Percentiles rank a stretch among this genome's conserved stretches.
phyloP scores from a whole-genome alignment of 2,888 invertebrate genomes.

The Hyposoter dolosus region DNA sequence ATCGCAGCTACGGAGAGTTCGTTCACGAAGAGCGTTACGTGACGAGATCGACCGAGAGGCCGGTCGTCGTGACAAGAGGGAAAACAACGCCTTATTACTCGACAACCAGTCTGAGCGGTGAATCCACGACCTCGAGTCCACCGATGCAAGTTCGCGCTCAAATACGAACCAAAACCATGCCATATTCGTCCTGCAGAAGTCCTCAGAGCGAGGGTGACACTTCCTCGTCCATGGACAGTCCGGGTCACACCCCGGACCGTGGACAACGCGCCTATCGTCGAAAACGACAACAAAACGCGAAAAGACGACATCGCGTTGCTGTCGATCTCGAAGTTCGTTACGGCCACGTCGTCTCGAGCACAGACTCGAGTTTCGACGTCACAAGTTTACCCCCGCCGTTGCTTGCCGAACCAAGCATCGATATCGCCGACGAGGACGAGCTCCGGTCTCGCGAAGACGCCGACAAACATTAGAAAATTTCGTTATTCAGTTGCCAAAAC shows the following conservation, averaged over 20 bases:
- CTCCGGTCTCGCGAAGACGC: not conserved
- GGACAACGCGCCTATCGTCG: conserved; percentile 81
- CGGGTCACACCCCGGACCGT: conserved; percentile 82
- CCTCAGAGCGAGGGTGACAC: conserved; percentile 84
- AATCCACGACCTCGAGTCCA: conserved; percentile 86
- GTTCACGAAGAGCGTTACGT: conserved; percentile 78
- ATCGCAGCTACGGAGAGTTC: conserved; percentile 78
- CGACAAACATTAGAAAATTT: not conserved
- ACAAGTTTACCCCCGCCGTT: conserved; percentile 92
- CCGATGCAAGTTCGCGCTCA: conserved; percentile 82
- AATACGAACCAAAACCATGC: conserved; percentile 83
- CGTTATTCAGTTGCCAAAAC: not conserved
- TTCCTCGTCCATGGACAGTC: conserved; percentile 84
- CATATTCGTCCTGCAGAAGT: conserved; percentile 80
- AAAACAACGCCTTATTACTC: conserved; percentile 83
- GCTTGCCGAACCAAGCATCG: conserved; percentile 86
- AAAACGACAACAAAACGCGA: conserved; percentile 81
- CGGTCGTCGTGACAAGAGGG: conserved; percentile 85
- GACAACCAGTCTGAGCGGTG: conserved; percentile 88
- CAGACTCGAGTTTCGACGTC: conserved; percentile 91
- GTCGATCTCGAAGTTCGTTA: conserved; percentile 84
- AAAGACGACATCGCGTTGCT: conserved; percentile 82
- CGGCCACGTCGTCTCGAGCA: conserved; percentile 85
- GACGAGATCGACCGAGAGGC: conserved; percentile 86
- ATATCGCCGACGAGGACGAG: conserved; percentile 85